A percentile compares a stretch with the other conserved stretches of the same genome.
Evolutionary conservation across 2,888 invertebrate genomes (phyloP).

Genomic region (Phaonia tiefii): DNA sequence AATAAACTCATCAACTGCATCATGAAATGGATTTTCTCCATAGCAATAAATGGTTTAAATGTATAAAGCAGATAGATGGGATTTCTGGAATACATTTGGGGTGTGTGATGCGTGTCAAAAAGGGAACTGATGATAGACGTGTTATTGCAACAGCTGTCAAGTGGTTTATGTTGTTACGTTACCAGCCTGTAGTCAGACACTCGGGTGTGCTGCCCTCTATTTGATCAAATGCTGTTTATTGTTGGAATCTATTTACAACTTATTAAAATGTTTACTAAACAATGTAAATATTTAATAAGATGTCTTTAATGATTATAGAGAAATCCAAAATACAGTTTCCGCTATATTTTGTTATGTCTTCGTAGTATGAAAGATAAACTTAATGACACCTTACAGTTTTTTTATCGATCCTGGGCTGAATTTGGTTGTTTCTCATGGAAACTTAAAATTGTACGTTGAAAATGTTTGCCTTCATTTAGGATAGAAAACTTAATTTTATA

Average conservation of each 20-base stretch:
- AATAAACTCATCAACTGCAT: constrained; percentile 56
- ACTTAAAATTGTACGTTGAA: too few species aligned
- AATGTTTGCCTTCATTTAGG: too few species aligned
- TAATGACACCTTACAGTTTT: too few species aligned
- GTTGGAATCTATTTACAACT: constrained; percentile 58
- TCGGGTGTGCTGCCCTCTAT: background rate
- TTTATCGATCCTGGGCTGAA: too few species aligned
- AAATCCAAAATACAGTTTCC: constrained; percentile 20
- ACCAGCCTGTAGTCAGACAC: background rate
- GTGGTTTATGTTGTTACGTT: constrained; percentile 41
- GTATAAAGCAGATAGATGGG: background rate
- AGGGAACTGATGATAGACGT: constrained; percentile 48
- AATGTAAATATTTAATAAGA: constrained; percentile 62
- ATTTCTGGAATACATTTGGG: background rate
- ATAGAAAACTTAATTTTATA: too few species aligned
- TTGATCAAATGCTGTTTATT: constrained; percentile 61
- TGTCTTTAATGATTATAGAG: constrained; percentile 49
- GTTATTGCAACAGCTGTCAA: constrained; percentile 67
- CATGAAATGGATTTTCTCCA: constrained; percentile 22
- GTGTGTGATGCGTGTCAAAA: constrained; percentile 24
- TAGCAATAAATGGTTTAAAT: constrained; percentile 12
- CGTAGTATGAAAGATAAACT: too few species aligned
- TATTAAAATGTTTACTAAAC: constrained; percentile 68
- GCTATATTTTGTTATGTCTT: too few species aligned
- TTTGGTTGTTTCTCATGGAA: too few species aligned